Conservation (phyloP, 2,888 invertebrate genomes). For the Arenicola marina region DNA sequence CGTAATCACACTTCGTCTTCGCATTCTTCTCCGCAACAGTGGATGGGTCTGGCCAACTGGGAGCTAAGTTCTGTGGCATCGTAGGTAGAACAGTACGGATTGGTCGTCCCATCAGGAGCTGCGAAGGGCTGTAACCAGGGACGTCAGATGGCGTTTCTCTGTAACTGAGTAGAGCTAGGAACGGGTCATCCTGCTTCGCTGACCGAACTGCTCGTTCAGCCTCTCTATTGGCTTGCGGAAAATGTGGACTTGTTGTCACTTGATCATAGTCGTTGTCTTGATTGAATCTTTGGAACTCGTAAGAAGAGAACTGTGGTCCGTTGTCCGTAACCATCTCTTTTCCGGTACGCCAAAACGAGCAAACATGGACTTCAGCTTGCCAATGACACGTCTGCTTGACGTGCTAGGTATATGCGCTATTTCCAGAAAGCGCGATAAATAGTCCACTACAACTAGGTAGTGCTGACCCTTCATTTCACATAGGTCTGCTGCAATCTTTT, state of each 20-base stretch:
- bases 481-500: constrained; percentile 7
- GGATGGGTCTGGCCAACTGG: neutral
- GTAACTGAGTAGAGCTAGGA: neutral
- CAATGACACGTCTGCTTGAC: neutral
- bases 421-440: constrained; percentile 5
- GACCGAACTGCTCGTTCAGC: neutral
- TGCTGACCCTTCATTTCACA: neutral
- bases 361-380: constrained; percentile 5
- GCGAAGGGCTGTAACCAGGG: neutral
- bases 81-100: neutral
- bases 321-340: neutral
- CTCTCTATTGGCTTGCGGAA: neutral
- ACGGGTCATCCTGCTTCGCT: constrained; percentile 5
- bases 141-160: neutral
- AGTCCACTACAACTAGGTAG: constrained; percentile 1
- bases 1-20: neutral
- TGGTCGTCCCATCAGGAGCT: neutral
- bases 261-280: neutral
- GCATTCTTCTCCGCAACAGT: neutral
- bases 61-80: neutral
- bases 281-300: neutral
- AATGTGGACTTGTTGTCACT: constrained; percentile 2
- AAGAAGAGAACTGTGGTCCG: neutral
- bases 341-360: neutral
- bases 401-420: neutral